Conservation (phyloP, 2,888 invertebrate species). For the Amiota mariae region DNA sequence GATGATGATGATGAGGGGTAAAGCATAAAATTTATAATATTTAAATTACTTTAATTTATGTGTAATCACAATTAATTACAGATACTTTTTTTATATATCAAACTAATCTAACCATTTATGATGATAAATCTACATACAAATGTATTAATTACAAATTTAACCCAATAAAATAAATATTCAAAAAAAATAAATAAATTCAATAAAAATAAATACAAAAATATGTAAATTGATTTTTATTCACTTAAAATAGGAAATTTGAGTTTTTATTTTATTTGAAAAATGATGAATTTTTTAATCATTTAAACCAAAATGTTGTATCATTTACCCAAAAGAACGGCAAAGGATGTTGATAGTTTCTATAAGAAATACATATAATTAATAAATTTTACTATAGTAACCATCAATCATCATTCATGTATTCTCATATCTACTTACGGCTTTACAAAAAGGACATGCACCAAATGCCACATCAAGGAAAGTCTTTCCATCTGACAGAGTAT, state of each 20-base stretch:
- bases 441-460: constrained; percentile 71
- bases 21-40: constrained; percentile 17
- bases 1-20: not conserved
- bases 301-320: no score
- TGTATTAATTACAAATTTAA: no score
- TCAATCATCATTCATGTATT: not conserved
- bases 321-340: constrained; percentile 63
- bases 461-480: constrained; percentile 70
- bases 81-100: constrained; percentile 8
- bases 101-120: no score
- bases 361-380: constrained; percentile 38
- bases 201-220: constrained; percentile 19
- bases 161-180: not conserved
- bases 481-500: constrained; percentile 66
- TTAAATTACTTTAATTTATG: constrained; percentile 6
- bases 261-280: no score
- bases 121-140: no score
- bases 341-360: constrained; percentile 72
- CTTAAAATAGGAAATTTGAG: no score
- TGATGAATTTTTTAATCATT: no score
- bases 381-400: not conserved
- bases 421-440: constrained; percentile 59
- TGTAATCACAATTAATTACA: constrained; percentile 16
- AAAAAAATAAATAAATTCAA: constrained; percentile 2
- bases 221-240: constrained; percentile 11